phyloP scores from a whole-genome alignment of 2,888 invertebrate species.

The Caenorhabditis sp. region DNA sequence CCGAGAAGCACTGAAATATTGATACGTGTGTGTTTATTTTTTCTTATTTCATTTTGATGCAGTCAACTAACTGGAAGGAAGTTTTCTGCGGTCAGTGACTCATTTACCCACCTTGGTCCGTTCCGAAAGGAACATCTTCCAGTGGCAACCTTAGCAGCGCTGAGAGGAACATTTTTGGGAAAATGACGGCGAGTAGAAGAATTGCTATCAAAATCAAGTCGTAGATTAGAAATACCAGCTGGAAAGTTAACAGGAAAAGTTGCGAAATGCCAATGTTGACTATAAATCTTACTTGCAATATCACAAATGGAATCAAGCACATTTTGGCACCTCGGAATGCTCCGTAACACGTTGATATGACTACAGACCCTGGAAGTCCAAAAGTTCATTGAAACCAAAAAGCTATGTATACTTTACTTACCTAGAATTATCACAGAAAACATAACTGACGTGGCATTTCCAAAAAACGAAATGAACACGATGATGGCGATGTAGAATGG shows the following conservation, averaged over 20 bases:
- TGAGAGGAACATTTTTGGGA: constrained; percentile 50
- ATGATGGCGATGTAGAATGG: constrained; percentile 71
- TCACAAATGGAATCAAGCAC: constrained; percentile 78
- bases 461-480: constrained; percentile 70
- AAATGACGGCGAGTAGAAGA: constrained; percentile 45
- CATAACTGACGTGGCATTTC: constrained; percentile 75
- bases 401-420: constrained; percentile 18
- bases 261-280: neutral
- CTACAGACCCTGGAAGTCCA: constrained; percentile 69
- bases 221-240: constrained; percentile 67
- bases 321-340: constrained; percentile 78
- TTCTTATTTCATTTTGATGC: too few relatives aligned
- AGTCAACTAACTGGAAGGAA: too few relatives aligned
- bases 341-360: constrained; percentile 74
- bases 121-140: constrained; percentile 46
- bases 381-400: neutral
- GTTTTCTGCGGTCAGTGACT: neutral
- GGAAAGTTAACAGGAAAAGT: too few relatives aligned
- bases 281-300: constrained; percentile 72
- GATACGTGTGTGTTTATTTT: too few relatives aligned
- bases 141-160: constrained; percentile 40
- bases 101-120: constrained; percentile 37
- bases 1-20: constrained; percentile 60
- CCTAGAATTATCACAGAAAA: constrained; percentile 74
- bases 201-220: constrained; percentile 63